Evolutionary conservation across 2,113 vertebrate genomes (phyloP).

Genomic region (Silurus asotus): DNA sequence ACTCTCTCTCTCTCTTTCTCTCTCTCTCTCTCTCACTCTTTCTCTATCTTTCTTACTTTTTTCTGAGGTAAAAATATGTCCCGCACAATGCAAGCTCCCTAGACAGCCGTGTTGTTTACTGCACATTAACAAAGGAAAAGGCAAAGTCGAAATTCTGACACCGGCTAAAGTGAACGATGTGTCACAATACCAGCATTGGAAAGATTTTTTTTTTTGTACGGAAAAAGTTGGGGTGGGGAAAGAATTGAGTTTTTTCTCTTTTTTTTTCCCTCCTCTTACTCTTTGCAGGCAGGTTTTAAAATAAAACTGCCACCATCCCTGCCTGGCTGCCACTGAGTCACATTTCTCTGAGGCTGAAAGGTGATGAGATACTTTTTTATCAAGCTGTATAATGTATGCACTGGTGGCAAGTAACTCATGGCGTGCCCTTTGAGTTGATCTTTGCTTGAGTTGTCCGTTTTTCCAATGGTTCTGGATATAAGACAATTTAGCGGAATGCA

Average conservation of each 20-base stretch:
- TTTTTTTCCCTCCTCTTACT: conserved; percentile 17
- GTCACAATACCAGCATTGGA: conserved; percentile 62
- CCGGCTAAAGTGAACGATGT: conserved; percentile 68
- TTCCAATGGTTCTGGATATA: not conserved
- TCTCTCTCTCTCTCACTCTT: not conserved
- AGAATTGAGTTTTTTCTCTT: conserved; percentile 47
- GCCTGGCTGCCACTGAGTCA: conserved; percentile 36
- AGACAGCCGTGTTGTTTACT: conserved; percentile 79
- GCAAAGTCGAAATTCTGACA: conserved; percentile 72
- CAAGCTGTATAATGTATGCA: conserved; percentile 21
- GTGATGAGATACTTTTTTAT: conserved; percentile 42
- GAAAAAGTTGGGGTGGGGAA: conserved; percentile 55
- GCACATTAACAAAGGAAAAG: conserved; percentile 77
- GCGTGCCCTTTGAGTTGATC: conserved; percentile 9
- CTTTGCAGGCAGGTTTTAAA: conserved; percentile 39
- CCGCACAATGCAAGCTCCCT: conserved; percentile 67
- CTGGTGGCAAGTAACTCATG: conserved; percentile 1
- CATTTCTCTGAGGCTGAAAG: conserved; percentile 25
- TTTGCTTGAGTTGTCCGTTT: not conserved
- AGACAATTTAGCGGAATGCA: not conserved
- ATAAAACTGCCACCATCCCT: conserved; percentile 41
- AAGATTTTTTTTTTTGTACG: conserved; percentile 57
- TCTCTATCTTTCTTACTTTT: conserved; percentile 44
- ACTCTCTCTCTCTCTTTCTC: conserved; percentile 25
- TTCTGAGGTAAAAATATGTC: conserved; percentile 69